Base-by-base conservation (phyloP, 2,888 invertebrate species). In the Cerastoderma edule region DNA sequence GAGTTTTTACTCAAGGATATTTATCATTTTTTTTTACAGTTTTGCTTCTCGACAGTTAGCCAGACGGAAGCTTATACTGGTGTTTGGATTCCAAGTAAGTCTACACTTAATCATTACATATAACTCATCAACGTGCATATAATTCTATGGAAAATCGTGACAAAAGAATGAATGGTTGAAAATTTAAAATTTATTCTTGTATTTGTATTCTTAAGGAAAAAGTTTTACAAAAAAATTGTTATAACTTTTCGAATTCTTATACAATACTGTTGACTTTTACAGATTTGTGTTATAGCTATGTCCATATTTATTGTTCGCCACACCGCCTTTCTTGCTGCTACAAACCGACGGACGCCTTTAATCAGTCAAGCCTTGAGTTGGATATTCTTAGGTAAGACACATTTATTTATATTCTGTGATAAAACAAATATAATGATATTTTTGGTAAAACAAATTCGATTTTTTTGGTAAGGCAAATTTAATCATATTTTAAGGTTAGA, bases 31-130 rank as follows among this genome's bases (percentile, higher is more conserved):
- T n/a, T 63, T 35, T 75, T 72, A 44, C 74, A 80, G 80, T 13
- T 74, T 80, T 77, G 72, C 77, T 46, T 56, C 76, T 10, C 77
- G 63, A 57, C 67, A 73, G 35, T 56, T 80, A 67, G 80, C 76
- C 1, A 80, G 64, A 72, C 48, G 77, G 46, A 80, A 80, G 63
- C 46, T 77, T 32, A 71, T 77, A 50, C 54, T 77, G 16, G 72
- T 80, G 67, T 77, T 76, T 77, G 74, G 80, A 27, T 80, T 80
- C 72, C 80, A 80, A 67, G 80, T 77, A 76, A 54, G 66, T 69
- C 32, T n/a, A n/a, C n/a, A n/a, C 33, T 22, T 32, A 3, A 27
- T 8, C 16, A 22, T n/a, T 19, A 32, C n/a, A 4, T 63, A 13
- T 3, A 63, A 63, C 56, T 56, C 19, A 27, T 6, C 28, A n/a